Percentiles rank a stretch among this genome's conserved stretches.
Evolutionary conservation across 2,888 invertebrate genomes (phyloP).

Genomic region (Macrophya alboannulata): DNA sequence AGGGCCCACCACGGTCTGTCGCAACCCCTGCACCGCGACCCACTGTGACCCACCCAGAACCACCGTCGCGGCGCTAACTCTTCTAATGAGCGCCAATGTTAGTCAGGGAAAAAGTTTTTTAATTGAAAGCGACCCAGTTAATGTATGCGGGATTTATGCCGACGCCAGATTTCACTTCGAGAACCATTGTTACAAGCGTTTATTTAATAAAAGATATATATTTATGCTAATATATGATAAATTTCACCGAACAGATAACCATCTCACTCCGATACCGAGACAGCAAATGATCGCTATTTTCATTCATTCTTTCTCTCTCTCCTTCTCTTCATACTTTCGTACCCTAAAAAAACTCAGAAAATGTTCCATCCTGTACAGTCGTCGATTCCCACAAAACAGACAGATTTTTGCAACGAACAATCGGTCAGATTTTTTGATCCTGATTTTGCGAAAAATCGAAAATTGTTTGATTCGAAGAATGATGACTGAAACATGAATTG

Average conservation of each 20-base stretch:
- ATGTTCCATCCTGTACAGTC: too few species aligned
- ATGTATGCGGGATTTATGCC: constrained; percentile 52
- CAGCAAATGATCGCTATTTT: too few species aligned
- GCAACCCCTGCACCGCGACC: constrained; percentile 41
- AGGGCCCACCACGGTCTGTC: constrained; percentile 59
- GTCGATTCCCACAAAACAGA: too few species aligned
- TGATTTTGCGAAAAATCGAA: too few species aligned
- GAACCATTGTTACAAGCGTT: constrained; percentile 35
- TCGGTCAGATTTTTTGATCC: too few species aligned
- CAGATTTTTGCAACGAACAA: too few species aligned
- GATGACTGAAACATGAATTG: neutral
- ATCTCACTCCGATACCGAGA: too few species aligned
- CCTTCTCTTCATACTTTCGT: too few species aligned
- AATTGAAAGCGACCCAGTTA: constrained; percentile 57
- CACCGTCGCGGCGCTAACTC: constrained; percentile 56
- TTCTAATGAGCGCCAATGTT: constrained; percentile 57
- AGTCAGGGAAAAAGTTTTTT: constrained; percentile 49
- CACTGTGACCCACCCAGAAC: constrained; percentile 47
- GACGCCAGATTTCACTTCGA: constrained; percentile 46
- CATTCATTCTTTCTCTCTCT: too few species aligned
- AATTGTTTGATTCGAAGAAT: too few species aligned
- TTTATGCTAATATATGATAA: neutral
- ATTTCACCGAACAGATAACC: neutral
- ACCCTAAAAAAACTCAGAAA: too few species aligned
- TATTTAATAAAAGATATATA: constrained; percentile 25